Base-by-base conservation (phyloP, 2,888 invertebrate genomes). In the Tachina lurida region DNA sequence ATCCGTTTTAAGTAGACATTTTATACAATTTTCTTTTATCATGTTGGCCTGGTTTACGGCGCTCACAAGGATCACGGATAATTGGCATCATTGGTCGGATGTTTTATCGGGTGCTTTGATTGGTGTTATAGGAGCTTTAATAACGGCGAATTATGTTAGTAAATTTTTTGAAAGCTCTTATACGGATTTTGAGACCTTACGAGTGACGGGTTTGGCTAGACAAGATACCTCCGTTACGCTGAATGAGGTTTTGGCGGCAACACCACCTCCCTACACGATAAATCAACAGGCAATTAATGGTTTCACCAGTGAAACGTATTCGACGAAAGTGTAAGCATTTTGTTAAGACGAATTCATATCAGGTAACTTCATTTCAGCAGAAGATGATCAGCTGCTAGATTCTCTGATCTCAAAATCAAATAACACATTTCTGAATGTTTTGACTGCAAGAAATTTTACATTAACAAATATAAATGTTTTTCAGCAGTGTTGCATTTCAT, bases 1-100 rank as follows among this genome's bases (percentile, higher is more conserved):
- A 22, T 96, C 96, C 65, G 95, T 95, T 90, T 94, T 99, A 71
- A 92, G 97, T 31, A 95, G 95, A 58, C 97, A 98, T 91, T 95
- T 96, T 5, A 93, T 98, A 45, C 99, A 99, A 78, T 91, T 90
- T 62, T 43, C 84, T 8, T 80, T 91, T n/a, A 15, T 91, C 10
- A 91, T 91, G 90, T 12, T 89, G 84, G 91, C 91, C 62, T 91
- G 91, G 91, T 91, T 89, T 65, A 91, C 90, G 0, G 91, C 91
- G 3, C 87, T 91, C 8, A 88, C 87, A n/a, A 90, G 91, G 3
- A 84, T 91, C 71, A 90, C 91, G 90, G 91, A 91, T 80, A 87
- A 87, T 80, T 91, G 91, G 91, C 91, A 91, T 88, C 91, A 91
- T 54, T 91, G 91, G 91, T 91, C 91, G 0, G 91, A 91, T 85